Evolutionary conservation across 2,797 vertebrate species (phyloP).

Genomic region (Manis javanica): DNA sequence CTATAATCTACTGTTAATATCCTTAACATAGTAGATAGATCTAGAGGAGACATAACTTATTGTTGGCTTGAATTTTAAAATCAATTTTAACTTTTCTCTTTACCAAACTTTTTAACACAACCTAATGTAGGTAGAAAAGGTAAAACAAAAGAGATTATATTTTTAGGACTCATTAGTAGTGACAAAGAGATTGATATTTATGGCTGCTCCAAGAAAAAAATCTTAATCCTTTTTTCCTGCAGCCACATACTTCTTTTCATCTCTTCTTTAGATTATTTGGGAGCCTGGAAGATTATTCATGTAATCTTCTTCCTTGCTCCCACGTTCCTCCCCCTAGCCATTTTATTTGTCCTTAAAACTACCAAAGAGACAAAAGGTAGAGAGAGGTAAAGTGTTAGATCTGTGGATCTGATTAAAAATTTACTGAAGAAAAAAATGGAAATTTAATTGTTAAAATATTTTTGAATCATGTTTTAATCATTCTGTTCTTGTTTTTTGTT

Average conservation of each 20-base stretch:
- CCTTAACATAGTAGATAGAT: not conserved
- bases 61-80: constrained; percentile 44
- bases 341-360: constrained; percentile 35
- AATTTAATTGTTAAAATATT: not conserved
- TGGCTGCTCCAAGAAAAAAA: not conserved
- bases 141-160: not conserved
- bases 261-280: not conserved
- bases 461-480: constrained; percentile 27
- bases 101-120: not conserved
- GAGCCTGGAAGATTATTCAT: not conserved
- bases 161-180: not conserved
- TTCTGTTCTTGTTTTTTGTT: not conserved
- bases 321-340: not conserved
- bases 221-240: not conserved
- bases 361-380: not conserved
- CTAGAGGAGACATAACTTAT: not conserved
- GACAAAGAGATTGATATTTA: not conserved
- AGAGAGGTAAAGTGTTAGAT: not conserved
- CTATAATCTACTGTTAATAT: not conserved
- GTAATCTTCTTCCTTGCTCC: not conserved
- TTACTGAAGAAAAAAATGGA: not conserved
- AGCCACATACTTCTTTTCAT: not conserved
- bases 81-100: constrained; percentile 53
- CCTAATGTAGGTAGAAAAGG: not conserved
- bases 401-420: not conserved